Base-by-base conservation (phyloP, 2,113 vertebrate genomes). In the Sebastes fasciatus region DNA sequence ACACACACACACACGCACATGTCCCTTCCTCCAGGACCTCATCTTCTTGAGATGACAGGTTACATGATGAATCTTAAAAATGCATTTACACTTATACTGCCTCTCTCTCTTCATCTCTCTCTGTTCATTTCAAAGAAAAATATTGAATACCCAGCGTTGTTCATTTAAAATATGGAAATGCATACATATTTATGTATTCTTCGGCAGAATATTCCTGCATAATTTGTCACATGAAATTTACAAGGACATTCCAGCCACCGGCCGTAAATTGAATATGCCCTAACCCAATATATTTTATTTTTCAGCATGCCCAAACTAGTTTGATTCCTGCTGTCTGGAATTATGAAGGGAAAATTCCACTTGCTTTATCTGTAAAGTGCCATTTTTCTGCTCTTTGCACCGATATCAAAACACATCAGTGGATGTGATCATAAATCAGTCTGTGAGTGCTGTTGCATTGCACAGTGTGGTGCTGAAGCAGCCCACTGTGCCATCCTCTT, bases 401-500 rank as follows among this genome's bases (percentile, higher is more conserved):
- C 77, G 46, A 87, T 87, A 90, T 91, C 85, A 86, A 86, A 92
- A 87, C 88, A 90, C 84, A 80, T 92, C 88, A 86, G 83, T 77
- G 90, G 83, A 82, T 88, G 66, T 80, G 82, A 88, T 93, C 90
- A 86, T 91, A 89, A 90, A 89, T 92, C 84, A 87, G 88, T 74
- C 78, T 86, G 83, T 74, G 82, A 74, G 74, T 77, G 80, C 68
- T 89, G 88, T 89, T 83, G 86, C 88, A 83, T 60, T 51, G 88
- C 88, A 86, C 85, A 86, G 87, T 82, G 86, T 80, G 90, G 74
- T 75, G 88, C 87, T 90, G 80, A 67, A 87, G 91, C 85, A 82
- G 92, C 92, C 86, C 87, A 93, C 88, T 88, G 89, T 90, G 87
- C 83, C 87, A 82, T 88, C 90, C 79, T 89, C 88, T 91, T 91